Base-by-base conservation (phyloP, 2,888 invertebrate species). In the Aporophyla lueneburgensis region DNA sequence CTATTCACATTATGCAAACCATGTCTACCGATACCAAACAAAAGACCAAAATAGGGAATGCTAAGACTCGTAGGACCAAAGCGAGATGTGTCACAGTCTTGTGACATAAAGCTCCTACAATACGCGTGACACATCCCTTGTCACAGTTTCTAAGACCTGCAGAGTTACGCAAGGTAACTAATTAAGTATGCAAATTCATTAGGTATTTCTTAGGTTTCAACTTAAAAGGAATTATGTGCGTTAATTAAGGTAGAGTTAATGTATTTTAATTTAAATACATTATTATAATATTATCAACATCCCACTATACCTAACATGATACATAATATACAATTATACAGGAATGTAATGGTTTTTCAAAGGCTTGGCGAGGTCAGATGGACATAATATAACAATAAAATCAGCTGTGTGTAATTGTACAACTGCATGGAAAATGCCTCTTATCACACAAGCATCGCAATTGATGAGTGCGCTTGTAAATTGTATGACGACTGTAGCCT, bases 151-250 rank as follows among this genome's bases (percentile, higher is more conserved):
- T 69, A 54, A 70, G 56, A 53, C 53, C 27, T 59, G 3, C 6
- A 76, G 53, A 40, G 80, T 87, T 86, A 89, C 77, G 85, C 74
- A 89, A 90, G 56, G 58, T 21, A 21, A 67, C 68, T 84, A 90
- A 69, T 76, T 80, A 83, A 53, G 76, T 89, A 80, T 90, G 86
- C 89, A 91, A 91, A 89, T 86, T 86, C 88, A 89, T 88, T 86
- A 85, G 83, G 49, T 80, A 76, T 63, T 78, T 74, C 71, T 85
- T 75, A 71, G 63, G 67, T 75, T 58, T 77, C 61, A 75, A 73
- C 85, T 67, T 77, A 85, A 58, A 84, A 85, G 85, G 85, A 46
- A 73, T 75, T 78, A 82, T 71, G 63, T 61, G 70, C 69, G 43
- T 63, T 85, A 79, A 79, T 81, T 78, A 70, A 54, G 19, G 54